Conservation (phyloP, 2,888 invertebrate genomes). For the Alviniconcha strummeri region DNA sequence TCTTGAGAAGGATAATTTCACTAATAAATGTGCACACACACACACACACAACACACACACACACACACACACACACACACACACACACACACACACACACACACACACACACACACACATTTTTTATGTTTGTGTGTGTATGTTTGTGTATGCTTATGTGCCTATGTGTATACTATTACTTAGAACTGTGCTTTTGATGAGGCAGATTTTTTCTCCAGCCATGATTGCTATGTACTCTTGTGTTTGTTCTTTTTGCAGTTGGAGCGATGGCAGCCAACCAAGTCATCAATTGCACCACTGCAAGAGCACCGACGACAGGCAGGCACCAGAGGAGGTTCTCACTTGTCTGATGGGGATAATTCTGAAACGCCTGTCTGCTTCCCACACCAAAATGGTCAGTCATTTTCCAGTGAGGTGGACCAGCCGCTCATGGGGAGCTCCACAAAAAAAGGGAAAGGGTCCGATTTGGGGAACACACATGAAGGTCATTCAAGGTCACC, state of each 20-base stretch:
- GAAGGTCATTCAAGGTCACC: neutral
- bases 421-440: neutral
- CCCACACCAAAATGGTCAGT: neutral
- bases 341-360: neutral
- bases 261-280: neutral
- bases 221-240: neutral
- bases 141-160: too few species aligned
- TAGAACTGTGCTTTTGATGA: too few species aligned
- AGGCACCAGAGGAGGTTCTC: neutral
- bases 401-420: neutral
- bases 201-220: too few species aligned
- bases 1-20: too few species aligned
- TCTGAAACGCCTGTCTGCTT: neutral
- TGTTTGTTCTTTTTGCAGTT: neutral
- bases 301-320: neutral
- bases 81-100: too few species aligned
- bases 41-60: too few species aligned
- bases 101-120: too few species aligned
- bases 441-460: neutral
- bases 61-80: too few species aligned
- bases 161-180: too few species aligned
- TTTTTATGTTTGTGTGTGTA: too few species aligned
- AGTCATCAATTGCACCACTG: neutral
- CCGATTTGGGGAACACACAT: neutral
- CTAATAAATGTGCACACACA: too few species aligned